These are phyloP conservation scores for Pseudomyrmex concolor DNA, from an alignment of 1,140 invertebrate genomes.

Conservation along the genomic window DNA sequence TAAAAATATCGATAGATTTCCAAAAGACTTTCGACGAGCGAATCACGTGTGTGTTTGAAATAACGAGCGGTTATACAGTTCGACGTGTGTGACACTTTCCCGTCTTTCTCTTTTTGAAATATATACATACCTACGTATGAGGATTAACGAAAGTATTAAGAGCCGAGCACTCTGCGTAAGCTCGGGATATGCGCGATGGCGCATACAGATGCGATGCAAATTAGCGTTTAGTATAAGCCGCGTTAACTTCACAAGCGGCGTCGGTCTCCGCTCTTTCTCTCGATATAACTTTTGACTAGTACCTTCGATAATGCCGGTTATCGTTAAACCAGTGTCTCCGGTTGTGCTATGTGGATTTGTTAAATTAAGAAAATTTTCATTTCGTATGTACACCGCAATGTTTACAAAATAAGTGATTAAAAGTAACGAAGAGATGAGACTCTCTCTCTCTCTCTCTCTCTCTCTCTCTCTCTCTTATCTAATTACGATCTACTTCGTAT, in stretches of 20 bases:
- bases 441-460: too few relatives aligned
- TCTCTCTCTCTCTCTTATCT: neutral
- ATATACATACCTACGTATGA: constrained; percentile 62
- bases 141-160: constrained; percentile 82
- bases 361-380: neutral
- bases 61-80: constrained; percentile 22
- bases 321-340: constrained; percentile 56
- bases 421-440: neutral
- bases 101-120: constrained; percentile 48
- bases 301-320: constrained; percentile 64
- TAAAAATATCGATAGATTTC: neutral
- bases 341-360: constrained; percentile 21
- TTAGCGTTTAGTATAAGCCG: constrained; percentile 82
- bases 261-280: constrained; percentile 13
- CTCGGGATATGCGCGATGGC: constrained; percentile 80
- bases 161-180: constrained; percentile 80
- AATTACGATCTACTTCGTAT: neutral
- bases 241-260: constrained; percentile 64
- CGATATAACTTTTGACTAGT: constrained; percentile 39
- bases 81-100: too few relatives aligned
- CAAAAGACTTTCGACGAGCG: constrained; percentile 25
- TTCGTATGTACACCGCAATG: neutral
- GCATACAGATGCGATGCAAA: constrained; percentile 83
- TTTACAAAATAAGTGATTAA: neutral
- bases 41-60: constrained; percentile 3